Base-by-base conservation (phyloP, 1,140 invertebrate genomes). In the Prorops nasuta region DNA sequence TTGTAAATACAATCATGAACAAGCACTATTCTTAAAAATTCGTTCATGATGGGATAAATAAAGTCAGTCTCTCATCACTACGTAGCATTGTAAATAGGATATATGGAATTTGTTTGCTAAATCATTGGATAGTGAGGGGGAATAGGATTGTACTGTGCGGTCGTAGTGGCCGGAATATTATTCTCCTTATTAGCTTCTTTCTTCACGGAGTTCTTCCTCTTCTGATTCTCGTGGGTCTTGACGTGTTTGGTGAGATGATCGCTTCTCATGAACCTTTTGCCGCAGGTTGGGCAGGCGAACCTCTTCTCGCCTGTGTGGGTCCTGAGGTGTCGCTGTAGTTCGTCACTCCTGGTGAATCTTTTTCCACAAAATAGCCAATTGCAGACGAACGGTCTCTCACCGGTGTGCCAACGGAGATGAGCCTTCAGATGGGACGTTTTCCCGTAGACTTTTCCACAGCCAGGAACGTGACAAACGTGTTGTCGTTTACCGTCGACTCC, bases 361-460 rank as follows among this genome's bases (percentile, higher is more conserved):
- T 94, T 95, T 1, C 86, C 86, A 66, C 93, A 96, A 20, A 86
- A 86, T 2, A 86, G 63, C 90, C 90, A 93, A 20, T 83, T 83
- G 69, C 93, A 96, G 0, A 81, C 71, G 58, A 86, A 88, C 0
- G 86, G 86, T 18, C 89, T 74, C 63, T 92, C 90, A 1, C 90
- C 90, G 0, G 85, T 88, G 57, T 92, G 91, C 89, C 87, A 92
- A 28, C 91, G 80, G 0, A 94, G 71, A 75, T 94, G 92, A 0
- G 91, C 92, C 64, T 94, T 87, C 15, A 96, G 70, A 69, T 96
- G 92, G 0, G 91, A 94, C 0, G 92, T 94, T 69, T 96, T 96
- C 0, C 90, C 90, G 65, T 96, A 96, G 8, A 92, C 85, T 71
- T 95, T 94, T 45, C 86, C 86, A 74, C 94, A 97, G n/a, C 90